Evolutionary conservation across 2,888 invertebrate genomes (phyloP).

Genomic region (Sussaba pulchella): DNA sequence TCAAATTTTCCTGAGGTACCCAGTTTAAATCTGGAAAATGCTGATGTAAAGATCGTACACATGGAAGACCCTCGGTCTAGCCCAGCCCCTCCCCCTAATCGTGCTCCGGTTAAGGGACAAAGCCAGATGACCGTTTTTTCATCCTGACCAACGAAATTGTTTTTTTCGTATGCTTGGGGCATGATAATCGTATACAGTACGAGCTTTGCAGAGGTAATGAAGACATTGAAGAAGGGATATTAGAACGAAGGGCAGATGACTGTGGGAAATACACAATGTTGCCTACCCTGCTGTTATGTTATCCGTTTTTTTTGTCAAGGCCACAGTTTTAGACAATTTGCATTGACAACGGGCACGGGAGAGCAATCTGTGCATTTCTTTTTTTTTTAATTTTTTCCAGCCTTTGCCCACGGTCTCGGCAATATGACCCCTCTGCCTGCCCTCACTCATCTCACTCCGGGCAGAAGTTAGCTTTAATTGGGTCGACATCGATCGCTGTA

Average conservation of each 20-base stretch:
- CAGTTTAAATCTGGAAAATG: neutral
- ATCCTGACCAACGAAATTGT: slow-evolving; percentile 55
- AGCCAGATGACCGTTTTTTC: slow-evolving; percentile 46
- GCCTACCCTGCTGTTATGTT: no score
- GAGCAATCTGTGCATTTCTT: slow-evolving; percentile 44
- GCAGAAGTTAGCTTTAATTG: slow-evolving; percentile 79
- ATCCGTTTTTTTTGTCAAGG: slow-evolving; percentile 47
- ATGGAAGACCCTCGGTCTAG: neutral
- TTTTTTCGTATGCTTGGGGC: slow-evolving; percentile 45
- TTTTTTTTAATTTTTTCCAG: slow-evolving; percentile 59
- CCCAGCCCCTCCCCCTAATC: neutral
- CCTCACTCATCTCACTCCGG: slow-evolving; percentile 39
- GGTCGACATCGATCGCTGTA: slow-evolving; percentile 80
- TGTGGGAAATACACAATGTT: no score
- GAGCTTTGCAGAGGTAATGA: neutral
- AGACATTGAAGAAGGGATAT: slow-evolving; percentile 4
- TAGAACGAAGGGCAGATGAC: no score
- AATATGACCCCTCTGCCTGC: neutral
- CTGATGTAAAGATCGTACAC: neutral
- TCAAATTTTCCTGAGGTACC: slow-evolving; percentile 27
- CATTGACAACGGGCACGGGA: slow-evolving; percentile 49
- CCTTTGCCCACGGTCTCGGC: slow-evolving; percentile 30
- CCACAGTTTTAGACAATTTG: slow-evolving; percentile 54
- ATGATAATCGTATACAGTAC: slow-evolving; percentile 36
- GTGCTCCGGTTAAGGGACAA: neutral